Base-by-base conservation (phyloP, 1,140 invertebrate genomes). In the Phocides pigmalion region DNA sequence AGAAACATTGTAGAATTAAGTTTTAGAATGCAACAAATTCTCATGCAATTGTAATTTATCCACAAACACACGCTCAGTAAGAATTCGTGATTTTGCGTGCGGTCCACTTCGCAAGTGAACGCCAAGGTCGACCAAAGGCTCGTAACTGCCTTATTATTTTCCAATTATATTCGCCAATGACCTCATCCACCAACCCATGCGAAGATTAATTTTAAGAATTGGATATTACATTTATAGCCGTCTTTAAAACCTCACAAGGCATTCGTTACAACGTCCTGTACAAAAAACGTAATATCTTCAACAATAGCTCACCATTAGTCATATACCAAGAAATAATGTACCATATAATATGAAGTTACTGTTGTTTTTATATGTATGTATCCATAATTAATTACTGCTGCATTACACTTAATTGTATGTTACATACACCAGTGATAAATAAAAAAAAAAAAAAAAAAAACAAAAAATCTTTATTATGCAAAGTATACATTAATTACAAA, bases 101-200 rank as follows among this genome's bases (percentile, higher is more conserved):
- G 17, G 50, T 54, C 41, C 37, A 25, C 28, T 50, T 41, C 39
- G 42, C 49, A 59, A 67, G 65, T 64, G 61, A 67, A 58, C 56
- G 69, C 32, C 69, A 67, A 71, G 65, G 64, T 64, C 65, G 62
- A 14, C 1, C 35, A 54, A 41, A 37, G 50, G 35, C 50, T 54
- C 5, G 3, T 37, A 37, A 51, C 22, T 35, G 19, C 16, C 28
- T 39, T 54, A 54, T 54, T 37, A 53, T 53, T 20, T 37, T 54
- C 32, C 19, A 49, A 41, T 51, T 42, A 42, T 50, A 28, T 51
- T 62, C 35, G 44, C n/a, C 28, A 62, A 19, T 54, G 50, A 54
- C 50, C 35, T 54, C 50, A 54, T 41, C 35, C 35, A 41, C 11
- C 35, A 11, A 17, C 14, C 47, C 17, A 37, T 53, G 35, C 12